Percentiles rank a stretch among this genome's conserved stretches.
Evolutionary conservation across 1,140 invertebrate genomes (phyloP).

Genomic region (Nixonia krombeini): DNA sequence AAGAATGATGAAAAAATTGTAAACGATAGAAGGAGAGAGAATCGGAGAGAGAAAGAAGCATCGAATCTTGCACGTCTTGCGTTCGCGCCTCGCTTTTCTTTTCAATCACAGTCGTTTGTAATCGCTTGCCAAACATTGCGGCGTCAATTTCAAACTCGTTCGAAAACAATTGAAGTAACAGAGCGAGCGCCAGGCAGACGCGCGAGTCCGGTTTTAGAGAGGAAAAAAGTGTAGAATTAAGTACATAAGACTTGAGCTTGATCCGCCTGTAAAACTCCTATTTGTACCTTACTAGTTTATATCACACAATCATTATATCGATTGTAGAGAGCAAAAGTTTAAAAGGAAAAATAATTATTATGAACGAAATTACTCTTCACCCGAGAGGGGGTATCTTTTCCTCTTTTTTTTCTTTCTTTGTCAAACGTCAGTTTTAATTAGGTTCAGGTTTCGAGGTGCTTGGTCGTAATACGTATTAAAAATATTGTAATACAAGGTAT

Average conservation of each 20-base stretch:
- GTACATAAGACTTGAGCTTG: slow-evolving; percentile 57
- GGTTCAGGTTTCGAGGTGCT: slow-evolving; percentile 30
- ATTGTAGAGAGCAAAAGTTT: slow-evolving; percentile 31
- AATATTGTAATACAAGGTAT: slow-evolving; percentile 43
- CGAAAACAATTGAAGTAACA: not conserved
- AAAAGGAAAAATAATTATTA: slow-evolving; percentile 7
- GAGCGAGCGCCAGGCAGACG: slow-evolving; percentile 2
- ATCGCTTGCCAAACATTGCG: not conserved
- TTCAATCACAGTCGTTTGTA: too few species aligned
- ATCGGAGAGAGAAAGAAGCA: slow-evolving; percentile 13
- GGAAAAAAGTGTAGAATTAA: slow-evolving; percentile 45
- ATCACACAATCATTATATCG: slow-evolving; percentile 40
- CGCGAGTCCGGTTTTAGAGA: slow-evolving; percentile 2
- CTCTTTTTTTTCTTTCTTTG: slow-evolving; percentile 14
- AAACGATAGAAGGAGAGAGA: too few species aligned
- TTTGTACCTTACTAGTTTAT: slow-evolving; percentile 62
- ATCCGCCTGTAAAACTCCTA: slow-evolving; percentile 55
- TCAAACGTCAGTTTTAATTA: not conserved
- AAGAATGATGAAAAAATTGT: slow-evolving; percentile 15
- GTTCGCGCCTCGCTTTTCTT: slow-evolving; percentile 27
- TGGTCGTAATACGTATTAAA: slow-evolving; percentile 42
- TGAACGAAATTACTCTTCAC: slow-evolving; percentile 11
- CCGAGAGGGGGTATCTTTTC: too few species aligned
- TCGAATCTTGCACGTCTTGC: slow-evolving; percentile 23
- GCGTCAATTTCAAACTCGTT: not conserved